Percentiles rank a stretch among this genome's conserved stretches.
Evolutionary conservation across 2,113 vertebrate species (phyloP).

Genomic region (Onychostoma macrolepis): DNA sequence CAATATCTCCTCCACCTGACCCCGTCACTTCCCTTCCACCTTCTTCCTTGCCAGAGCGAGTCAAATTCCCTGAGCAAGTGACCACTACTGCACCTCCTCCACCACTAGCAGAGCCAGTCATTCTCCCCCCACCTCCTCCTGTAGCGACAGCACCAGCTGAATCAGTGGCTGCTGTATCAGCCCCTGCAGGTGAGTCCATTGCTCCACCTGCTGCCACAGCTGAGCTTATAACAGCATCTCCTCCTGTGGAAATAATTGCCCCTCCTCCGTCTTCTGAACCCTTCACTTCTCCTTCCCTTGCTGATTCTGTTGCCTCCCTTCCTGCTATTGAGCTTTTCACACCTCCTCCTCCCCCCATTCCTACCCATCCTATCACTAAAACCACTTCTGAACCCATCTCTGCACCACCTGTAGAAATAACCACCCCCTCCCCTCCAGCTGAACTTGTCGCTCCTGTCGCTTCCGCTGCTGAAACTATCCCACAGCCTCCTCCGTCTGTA

Average conservation of each 20-base stretch:
- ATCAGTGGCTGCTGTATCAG: constrained; percentile 18
- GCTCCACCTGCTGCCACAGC: constrained; percentile 45
- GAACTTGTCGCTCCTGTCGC: constrained; percentile 68
- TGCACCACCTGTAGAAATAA: constrained; percentile 44
- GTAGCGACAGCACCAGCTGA: background rate
- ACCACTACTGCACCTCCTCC: constrained; percentile 52
- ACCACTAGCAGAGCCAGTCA: background rate
- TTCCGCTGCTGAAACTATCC: constrained; percentile 56
- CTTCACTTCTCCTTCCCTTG: constrained; percentile 44
- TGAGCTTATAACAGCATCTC: background rate
- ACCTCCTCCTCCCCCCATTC: background rate
- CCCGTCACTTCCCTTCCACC: constrained; percentile 64
- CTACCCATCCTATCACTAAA: constrained; percentile 8
- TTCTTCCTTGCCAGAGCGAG: constrained; percentile 53
- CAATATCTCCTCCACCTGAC: constrained; percentile 63
- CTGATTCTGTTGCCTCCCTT: constrained; percentile 41
- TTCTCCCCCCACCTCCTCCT: constrained; percentile 21
- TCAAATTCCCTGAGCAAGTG: constrained; percentile 50
- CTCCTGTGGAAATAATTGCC: constrained; percentile 49
- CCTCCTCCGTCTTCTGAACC: constrained; percentile 20
- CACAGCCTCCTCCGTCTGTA: constrained; percentile 22
- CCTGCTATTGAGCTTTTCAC: constrained; percentile 28
- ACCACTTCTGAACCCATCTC: constrained; percentile 54
- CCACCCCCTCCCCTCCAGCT: constrained; percentile 55
- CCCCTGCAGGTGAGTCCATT: constrained; percentile 33